Base-by-base conservation (phyloP, 2,113 vertebrate genomes). In the Oostethus manadensis region DNA sequence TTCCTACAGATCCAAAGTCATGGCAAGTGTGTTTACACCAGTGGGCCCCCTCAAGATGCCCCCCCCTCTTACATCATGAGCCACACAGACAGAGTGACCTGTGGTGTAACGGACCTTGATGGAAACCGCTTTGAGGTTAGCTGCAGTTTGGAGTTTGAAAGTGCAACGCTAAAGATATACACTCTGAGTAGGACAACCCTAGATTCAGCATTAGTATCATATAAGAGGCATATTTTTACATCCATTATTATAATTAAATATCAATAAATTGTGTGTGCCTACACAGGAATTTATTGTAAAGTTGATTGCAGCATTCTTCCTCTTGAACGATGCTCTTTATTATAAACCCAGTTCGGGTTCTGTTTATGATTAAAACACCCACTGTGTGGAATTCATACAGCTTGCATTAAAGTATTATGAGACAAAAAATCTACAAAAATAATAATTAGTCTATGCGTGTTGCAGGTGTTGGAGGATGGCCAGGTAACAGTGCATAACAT, bases 81-180 rank as follows among this genome's bases (percentile, higher is more conserved):
- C 60, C 93, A 94, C 54, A 88, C 80, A 18, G 84, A 83, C 1
- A 72, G 71, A 14, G 79, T 91, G 20, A 55, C 91, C 61, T 98
- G 93, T 81, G 88, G 93, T 26, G 54, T 92, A 43, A 83, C 81
- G n/a, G 97, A 99, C 80, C 74, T 83, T 0, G 83, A 92, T 40
- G 92, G 94, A 58, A 96, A 93, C 77, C 70, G 66, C 64, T 97
- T 95, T 73, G 89, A 94, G 92, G 97, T 98, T 62, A 66, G 80
- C 65, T 51, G 3, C 35, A 14, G 40, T 18, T 51, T 53, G 6
- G 4, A 54, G 29, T 43, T 29, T 15, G 35, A 26, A 29, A 9
- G 0, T 42, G 35, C 5, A 14, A 23, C 38, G 4, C 38, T 40
- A 40, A 40, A 40, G 38, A 40, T 40, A 13, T 13, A 42, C 38